Conservation (phyloP, 2,113 vertebrate species). For the Willisornis vidua region DNA sequence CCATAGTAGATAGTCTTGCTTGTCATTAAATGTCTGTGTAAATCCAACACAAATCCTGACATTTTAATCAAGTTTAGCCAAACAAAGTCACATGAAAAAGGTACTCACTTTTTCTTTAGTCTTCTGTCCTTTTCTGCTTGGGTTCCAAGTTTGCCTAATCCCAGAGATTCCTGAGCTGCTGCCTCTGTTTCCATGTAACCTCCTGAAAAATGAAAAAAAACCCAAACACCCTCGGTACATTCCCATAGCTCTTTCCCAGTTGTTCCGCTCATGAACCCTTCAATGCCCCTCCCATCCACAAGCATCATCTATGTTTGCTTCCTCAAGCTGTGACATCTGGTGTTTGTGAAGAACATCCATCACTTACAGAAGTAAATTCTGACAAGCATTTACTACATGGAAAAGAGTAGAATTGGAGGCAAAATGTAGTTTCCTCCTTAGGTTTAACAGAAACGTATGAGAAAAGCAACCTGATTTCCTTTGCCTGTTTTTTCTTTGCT, state of each 20-base stretch:
- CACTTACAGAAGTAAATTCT: not conserved
- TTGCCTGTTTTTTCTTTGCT: not conserved
- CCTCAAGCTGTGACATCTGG: not conserved
- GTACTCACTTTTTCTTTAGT: constrained; percentile 96
- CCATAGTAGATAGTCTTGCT: not conserved
- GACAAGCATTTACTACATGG: not conserved
- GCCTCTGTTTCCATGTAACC: constrained; percentile 89
- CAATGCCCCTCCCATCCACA: not conserved
- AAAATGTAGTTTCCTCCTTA: not conserved
- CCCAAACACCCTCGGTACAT: not conserved
- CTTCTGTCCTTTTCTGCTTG: constrained; percentile 98
- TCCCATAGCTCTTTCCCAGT: not conserved
- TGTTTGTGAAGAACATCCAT: not conserved
- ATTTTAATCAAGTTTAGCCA: not conserved
- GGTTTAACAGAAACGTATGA: not conserved
- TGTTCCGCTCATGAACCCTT: not conserved
- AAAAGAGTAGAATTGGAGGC: not conserved
- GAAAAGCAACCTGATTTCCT: not conserved
- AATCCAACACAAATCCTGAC: not conserved
- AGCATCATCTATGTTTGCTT: not conserved
- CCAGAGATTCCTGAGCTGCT: constrained; percentile 89
- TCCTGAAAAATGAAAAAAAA: constrained; percentile 70
- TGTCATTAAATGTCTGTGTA: not conserved
- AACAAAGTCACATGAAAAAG: not conserved
- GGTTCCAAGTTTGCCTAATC: constrained; percentile 92